These are phyloP conservation scores for Armadillidium nasatum DNA, from an alignment of 1,140 invertebrate genomes.

Conservation along the genomic window DNA sequence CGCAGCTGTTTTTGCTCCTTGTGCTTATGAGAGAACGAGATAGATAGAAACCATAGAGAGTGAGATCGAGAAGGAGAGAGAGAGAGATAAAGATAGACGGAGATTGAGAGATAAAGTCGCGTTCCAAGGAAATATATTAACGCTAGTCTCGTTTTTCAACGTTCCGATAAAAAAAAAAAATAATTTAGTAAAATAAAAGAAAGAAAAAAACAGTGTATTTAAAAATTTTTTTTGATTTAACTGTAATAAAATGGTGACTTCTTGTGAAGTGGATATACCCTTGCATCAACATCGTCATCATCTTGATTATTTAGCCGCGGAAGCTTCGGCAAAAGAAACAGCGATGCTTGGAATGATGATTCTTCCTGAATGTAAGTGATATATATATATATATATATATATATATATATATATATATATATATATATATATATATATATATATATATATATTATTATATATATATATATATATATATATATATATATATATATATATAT, in stretches of 20 bases:
- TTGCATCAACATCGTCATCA: background rate
- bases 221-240: background rate
- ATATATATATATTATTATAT: background rate
- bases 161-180: background rate
- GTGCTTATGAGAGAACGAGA: background rate
- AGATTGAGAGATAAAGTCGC: background rate
- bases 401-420: slow-evolving; percentile 15
- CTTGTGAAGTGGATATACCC: background rate
- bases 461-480: background rate
- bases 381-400: slow-evolving; percentile 11
- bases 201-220: background rate
- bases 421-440: background rate
- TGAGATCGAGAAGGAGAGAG: no score
- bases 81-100: no score
- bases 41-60: no score
- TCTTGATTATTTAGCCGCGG: background rate
- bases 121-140: background rate
- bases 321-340: background rate
- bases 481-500: background rate
- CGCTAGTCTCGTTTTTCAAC: background rate
- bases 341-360: slow-evolving; percentile 9
- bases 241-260: background rate
- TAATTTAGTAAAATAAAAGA: no score
- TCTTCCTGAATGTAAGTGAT: background rate
- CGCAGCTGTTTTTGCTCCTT: slow-evolving; percentile 11